A percentile compares a stretch with the other conserved stretches of the same genome.
Conservation (phyloP, 2,113 vertebrate species). For the Lota lota region DNA sequence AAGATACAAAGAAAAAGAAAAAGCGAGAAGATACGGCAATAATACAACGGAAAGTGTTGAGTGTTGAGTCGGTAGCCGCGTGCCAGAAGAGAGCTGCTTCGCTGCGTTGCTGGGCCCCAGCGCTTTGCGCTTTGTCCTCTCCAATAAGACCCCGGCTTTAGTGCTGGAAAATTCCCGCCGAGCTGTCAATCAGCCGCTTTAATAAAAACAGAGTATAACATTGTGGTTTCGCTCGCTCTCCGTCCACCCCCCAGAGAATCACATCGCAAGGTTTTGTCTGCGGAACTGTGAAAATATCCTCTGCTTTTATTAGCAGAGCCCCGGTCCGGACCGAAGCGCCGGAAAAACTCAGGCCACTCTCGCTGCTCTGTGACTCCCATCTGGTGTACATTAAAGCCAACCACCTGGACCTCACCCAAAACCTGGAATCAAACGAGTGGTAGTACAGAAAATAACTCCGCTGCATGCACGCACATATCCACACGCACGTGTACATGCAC, state of each 20-base stretch:
- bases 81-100: conserved; percentile 59
- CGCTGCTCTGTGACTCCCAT: conserved; percentile 64
- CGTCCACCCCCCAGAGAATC: conserved; percentile 65
- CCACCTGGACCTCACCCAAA: conserved; percentile 76
- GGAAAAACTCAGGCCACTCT: conserved; percentile 74
- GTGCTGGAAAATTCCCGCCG: conserved; percentile 77
- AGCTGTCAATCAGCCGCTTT: conserved; percentile 78
- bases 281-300: conserved; percentile 78
- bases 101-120: conserved; percentile 51
- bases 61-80: conserved; percentile 59
- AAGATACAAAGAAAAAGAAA: conserved; percentile 10
- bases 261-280: conserved; percentile 75
- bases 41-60: conserved; percentile 34
- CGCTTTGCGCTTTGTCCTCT: conserved; percentile 70
- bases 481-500: conserved; percentile 35
- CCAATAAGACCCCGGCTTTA: conserved; percentile 74
- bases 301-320: conserved; percentile 76
- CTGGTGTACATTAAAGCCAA: conserved; percentile 77
- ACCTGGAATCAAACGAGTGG: conserved; percentile 78
- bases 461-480: conserved; percentile 24
- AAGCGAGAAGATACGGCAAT: conserved; percentile 4
- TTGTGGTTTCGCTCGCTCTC: conserved; percentile 76
- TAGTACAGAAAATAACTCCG: conserved; percentile 72
- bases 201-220: conserved; percentile 82
- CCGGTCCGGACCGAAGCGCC: conserved; percentile 68